Evolutionary conservation across 2,797 vertebrate species (phyloP).

Genomic region (Limosa lapponica): DNA sequence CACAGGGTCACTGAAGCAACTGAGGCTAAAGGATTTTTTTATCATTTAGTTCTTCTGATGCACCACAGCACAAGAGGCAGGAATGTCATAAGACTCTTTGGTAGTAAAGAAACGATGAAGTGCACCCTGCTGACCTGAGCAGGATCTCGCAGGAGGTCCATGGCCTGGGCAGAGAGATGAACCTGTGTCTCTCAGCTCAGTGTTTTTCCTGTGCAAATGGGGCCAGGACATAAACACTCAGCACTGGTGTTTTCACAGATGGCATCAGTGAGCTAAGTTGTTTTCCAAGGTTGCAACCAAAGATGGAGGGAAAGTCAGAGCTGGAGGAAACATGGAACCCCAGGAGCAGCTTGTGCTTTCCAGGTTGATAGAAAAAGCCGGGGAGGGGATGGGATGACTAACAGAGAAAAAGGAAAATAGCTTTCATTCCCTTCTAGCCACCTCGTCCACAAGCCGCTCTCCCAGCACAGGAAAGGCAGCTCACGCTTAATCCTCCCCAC

Average conservation of each 20-base stretch:
- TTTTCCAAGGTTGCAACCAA: background rate
- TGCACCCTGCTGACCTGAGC: background rate
- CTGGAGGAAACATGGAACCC: background rate
- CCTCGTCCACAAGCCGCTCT: background rate
- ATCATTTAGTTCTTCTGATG: background rate
- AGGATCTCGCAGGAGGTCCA: accelerated
- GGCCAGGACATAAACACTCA: background rate
- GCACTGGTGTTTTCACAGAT: background rate
- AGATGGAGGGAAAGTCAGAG: background rate
- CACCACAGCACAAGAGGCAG: background rate
- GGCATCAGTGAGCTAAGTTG: background rate
- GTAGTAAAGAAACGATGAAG: background rate
- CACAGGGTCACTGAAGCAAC: background rate
- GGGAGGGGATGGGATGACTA: background rate
- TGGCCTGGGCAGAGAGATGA: background rate
- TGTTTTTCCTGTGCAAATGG: accelerated
- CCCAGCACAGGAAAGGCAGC: background rate
- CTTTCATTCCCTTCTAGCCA: background rate
- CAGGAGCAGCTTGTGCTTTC: background rate
- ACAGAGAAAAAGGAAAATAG: background rate
- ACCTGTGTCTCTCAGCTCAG: background rate
- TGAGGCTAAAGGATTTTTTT: background rate
- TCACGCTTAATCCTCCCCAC: background rate
- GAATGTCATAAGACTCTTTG: background rate
- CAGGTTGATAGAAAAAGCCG: background rate